Percentiles rank a stretch among this genome's conserved stretches.
phyloP scores from a whole-genome alignment of 2,888 invertebrate genomes.

The Arctia plantaginis region DNA sequence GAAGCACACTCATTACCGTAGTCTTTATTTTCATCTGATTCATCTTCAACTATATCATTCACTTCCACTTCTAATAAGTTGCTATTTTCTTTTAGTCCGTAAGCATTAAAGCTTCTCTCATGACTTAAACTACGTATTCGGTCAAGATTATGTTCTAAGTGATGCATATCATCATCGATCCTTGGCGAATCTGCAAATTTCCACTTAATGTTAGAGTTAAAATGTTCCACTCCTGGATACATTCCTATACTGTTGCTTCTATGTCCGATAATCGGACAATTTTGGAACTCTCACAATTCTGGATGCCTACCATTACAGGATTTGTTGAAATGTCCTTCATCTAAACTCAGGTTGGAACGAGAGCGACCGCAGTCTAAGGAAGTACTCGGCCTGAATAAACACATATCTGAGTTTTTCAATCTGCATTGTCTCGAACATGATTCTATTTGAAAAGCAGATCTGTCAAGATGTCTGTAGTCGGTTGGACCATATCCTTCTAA shows the following conservation, averaged over 20 bases:
- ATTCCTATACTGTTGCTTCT: conserved; percentile 84
- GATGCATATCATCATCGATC: conserved; percentile 74
- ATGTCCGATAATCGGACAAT: conserved; percentile 84
- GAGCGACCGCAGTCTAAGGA: conserved; percentile 80
- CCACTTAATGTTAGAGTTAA: conserved; percentile 83
- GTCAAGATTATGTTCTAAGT: conserved; percentile 81
- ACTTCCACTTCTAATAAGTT: conserved; percentile 82
- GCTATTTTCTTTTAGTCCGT: conserved; percentile 73
- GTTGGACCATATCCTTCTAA: conserved; percentile 78
- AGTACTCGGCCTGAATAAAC: conserved; percentile 78
- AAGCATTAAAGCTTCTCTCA: conserved; percentile 75
- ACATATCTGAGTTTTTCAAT: conserved; percentile 81
- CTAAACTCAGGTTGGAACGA: conserved; percentile 82
- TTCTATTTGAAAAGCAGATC: conserved; percentile 82
- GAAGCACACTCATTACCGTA: conserved; percentile 66
- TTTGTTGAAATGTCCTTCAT: conserved; percentile 82
- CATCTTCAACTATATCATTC: conserved; percentile 73
- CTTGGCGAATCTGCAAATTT: conserved; percentile 79
- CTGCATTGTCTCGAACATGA: conserved; percentile 82
- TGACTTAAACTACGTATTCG: conserved; percentile 82
- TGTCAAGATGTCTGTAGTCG: conserved; percentile 79
- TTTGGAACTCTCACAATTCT: conserved; percentile 85
- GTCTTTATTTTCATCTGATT: conserved; percentile 76
- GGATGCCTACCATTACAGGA: conserved; percentile 82
- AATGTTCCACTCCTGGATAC: conserved; percentile 82